A percentile compares a stretch with the other conserved stretches of the same genome.
Evolutionary conservation across 1,140 invertebrate species (phyloP).

Genomic region (Ephestia elutella): DNA sequence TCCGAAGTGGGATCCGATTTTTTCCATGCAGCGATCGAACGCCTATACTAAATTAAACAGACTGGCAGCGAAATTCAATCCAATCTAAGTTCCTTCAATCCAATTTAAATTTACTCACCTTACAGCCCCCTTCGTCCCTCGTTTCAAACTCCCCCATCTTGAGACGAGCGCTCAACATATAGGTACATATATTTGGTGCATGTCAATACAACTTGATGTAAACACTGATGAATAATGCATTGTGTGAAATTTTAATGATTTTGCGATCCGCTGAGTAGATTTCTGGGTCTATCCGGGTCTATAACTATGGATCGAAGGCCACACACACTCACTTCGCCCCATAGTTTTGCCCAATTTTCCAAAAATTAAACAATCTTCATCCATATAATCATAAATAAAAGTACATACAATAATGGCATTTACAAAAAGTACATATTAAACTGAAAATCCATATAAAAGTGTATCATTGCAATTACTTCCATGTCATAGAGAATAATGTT

Average conservation of each 20-base stretch:
- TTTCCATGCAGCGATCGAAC: slow-evolving; percentile 14
- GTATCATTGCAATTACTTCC: not conserved
- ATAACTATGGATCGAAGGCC: no score
- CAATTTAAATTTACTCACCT: slow-evolving; percentile 61
- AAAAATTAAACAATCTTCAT: no score
- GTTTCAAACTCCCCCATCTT: slow-evolving; percentile 21
- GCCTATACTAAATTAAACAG: slow-evolving; percentile 62
- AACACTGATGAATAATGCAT: not conserved
- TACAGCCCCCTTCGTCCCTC: slow-evolving; percentile 19
- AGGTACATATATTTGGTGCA: not conserved
- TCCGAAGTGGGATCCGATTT: not conserved
- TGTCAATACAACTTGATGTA: slow-evolving; percentile 4
- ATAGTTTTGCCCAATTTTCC: not conserved
- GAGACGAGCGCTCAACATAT: slow-evolving; percentile 12
- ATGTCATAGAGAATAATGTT: not conserved
- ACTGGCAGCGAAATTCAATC: slow-evolving; percentile 67
- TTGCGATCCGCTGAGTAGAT: not conserved
- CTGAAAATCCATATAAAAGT: not conserved
- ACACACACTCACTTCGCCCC: no score
- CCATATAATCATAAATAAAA: no score
- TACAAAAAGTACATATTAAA: no score
- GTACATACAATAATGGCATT: no score
- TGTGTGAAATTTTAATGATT: not conserved
- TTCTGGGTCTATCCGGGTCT: not conserved
- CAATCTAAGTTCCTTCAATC: slow-evolving; percentile 69